Evolutionary conservation across 2,113 vertebrate genomes (phyloP).

Genomic region (Melanocharis versteri): DNA sequence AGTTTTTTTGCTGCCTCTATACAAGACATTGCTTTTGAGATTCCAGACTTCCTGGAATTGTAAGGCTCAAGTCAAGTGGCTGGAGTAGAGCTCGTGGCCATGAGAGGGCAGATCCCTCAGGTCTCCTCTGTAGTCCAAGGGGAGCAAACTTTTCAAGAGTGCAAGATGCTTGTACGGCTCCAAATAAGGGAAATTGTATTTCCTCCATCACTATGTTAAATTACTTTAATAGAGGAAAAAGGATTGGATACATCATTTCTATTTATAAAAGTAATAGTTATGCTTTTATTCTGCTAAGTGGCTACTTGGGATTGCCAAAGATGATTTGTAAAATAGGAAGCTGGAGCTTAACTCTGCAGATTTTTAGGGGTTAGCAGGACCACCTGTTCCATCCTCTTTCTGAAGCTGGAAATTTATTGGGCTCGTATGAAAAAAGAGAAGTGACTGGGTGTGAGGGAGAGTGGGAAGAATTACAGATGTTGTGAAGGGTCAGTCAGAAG

Average conservation of each 20-base stretch:
- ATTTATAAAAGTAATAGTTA: slow-evolving; percentile 13
- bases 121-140: neutral
- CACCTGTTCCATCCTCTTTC: neutral
- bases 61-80: neutral
- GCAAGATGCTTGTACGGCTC: rapidly evolving
- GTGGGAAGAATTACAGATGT: neutral
- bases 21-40: neutral
- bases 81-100: neutral
- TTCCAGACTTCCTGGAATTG: neutral
- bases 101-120: neutral
- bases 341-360: neutral
- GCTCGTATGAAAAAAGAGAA: neutral
- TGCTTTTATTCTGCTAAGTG: neutral
- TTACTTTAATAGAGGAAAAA: neutral
- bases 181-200: neutral
- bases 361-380: neutral
- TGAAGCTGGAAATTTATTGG: neutral
- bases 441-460: neutral
- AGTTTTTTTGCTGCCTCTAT: neutral
- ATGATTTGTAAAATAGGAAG: neutral
- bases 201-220: neutral
- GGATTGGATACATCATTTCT: neutral
- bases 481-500: neutral
- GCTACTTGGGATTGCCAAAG: slow-evolving; percentile 10
- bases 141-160: neutral